Evolutionary conservation across 2,888 invertebrate species (phyloP), one percentile per base, ranked within the genome.

Genomic region (Ophion ventricosus): DNA sequence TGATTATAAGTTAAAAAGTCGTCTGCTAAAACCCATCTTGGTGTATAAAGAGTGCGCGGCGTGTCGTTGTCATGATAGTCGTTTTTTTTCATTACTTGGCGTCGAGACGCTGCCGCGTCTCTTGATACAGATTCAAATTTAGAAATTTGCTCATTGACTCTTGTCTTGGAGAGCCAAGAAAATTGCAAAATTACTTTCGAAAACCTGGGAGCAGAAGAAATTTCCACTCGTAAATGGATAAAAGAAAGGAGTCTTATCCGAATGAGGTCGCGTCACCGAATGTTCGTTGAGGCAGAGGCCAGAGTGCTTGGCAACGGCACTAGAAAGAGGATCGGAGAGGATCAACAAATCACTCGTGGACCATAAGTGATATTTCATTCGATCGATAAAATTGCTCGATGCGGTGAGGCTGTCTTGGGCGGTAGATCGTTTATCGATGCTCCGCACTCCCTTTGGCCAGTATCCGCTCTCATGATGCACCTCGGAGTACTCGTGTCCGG

Each of bases 351-450:
- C 77, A 72, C 72, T 77, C 54, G n/a, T 49, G 23, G 43, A 40
- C 63, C 70, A 72, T 26, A 78, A 80, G 77, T 40, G 74, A 83
- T 75, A 75, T 80, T 83, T 78, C 72, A 80, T 75, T 74, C 63
- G 72, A 85, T 83, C 83, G 69, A 83, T 83, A 56, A 23, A 66
- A 74, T 72, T 64, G 75, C 49, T 49, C 29, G 49, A 54, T 35
- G 56, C 20, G 49, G 5, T 26, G 63, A n/a, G 25, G n/a, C 43
- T 11, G 20, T 29, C 66, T 54, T 23, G 66, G 74, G 49, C 57
- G 57, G 66, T 43, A 77, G 72, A 87, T 88, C 85, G 87, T 86
- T 87, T 87, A 87, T 87, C 85, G 83, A 85, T 86, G 83, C 75
- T 78, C 59, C 63, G 76, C 67, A 63, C 79, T 73, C 69, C 56